Evolutionary conservation across 2,888 invertebrate genomes (phyloP).

Genomic region (Pterostichus madidus): DNA sequence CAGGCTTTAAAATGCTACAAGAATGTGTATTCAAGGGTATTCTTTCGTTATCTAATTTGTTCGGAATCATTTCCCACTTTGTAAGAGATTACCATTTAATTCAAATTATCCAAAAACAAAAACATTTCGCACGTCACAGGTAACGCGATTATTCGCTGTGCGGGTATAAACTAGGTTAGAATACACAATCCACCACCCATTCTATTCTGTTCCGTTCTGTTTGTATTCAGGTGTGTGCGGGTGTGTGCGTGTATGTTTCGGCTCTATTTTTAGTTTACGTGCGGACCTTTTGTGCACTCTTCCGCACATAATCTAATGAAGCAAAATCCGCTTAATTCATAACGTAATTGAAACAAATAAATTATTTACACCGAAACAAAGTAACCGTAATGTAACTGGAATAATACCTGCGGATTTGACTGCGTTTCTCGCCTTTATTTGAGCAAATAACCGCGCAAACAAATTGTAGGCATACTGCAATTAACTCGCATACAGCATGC

Average conservation of each 20-base stretch:
- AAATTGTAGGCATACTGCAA: slow-evolving; percentile 12
- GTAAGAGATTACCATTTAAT: slow-evolving; percentile 33
- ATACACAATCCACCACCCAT: slow-evolving; percentile 26
- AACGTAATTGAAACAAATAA: slow-evolving; percentile 61
- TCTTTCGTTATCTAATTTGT: slow-evolving; percentile 11
- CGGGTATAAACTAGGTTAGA: slow-evolving; percentile 18
- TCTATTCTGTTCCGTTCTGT: background rate
- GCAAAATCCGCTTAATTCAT: slow-evolving; percentile 60
- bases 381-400: slow-evolving; percentile 44
- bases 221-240: background rate
- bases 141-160: slow-evolving; percentile 23
- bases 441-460: slow-evolving; percentile 1
- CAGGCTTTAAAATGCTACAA: too few relatives aligned
- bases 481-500: background rate
- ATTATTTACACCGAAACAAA: slow-evolving; percentile 57
- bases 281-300: slow-evolving; percentile 49
- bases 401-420: slow-evolving; percentile 34
- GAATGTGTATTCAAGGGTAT: background rate
- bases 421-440: slow-evolving; percentile 33
- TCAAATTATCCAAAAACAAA: slow-evolving; percentile 20
- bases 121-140: slow-evolving; percentile 34
- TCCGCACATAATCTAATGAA: slow-evolving; percentile 53
- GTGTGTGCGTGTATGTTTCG: slow-evolving; percentile 12
- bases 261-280: slow-evolving; percentile 48
- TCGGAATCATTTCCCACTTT: slow-evolving; percentile 27